Percentiles rank a stretch among this genome's conserved stretches.
Evolutionary conservation across 35 echinoderm and acorn worm genomes (phyloP).

Genomic region (Lytechinus pictus): DNA sequence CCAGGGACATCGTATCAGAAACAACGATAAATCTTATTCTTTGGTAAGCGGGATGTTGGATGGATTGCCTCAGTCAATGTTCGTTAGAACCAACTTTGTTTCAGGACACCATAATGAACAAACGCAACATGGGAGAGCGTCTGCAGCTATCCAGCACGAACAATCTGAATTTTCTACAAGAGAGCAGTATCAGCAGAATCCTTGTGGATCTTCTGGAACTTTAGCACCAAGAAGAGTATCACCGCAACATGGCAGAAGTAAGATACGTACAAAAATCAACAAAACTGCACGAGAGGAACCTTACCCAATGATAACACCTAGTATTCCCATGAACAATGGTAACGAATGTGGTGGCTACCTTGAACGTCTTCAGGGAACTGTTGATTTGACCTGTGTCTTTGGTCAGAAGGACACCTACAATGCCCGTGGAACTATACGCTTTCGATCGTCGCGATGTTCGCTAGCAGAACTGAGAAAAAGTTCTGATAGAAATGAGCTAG

Average conservation of each 20-base stretch:
- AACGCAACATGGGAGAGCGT: background rate
- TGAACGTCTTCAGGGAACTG: background rate
- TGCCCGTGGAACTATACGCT: background rate
- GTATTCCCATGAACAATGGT: background rate
- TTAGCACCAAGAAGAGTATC: background rate
- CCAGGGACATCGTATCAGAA: background rate
- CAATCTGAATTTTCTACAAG: background rate
- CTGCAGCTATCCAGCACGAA: background rate
- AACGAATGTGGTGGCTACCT: background rate
- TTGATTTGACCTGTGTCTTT: constrained; percentile 7
- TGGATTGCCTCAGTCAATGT: background rate
- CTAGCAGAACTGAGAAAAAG: background rate
- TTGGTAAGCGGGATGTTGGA: background rate
- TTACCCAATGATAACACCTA: background rate
- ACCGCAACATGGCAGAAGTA: background rate
- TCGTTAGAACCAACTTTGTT: background rate
- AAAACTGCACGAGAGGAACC: background rate
- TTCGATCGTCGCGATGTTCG: background rate
- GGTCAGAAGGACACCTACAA: background rate
- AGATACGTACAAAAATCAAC: background rate
- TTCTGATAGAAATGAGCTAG: background rate
- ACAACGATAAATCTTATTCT: background rate
- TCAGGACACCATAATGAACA: background rate
- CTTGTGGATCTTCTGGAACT: background rate
- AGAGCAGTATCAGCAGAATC: background rate